These are phyloP conservation scores for Lasioglossum villosulum DNA, from an alignment of 2,888 invertebrate genomes.

Conservation along the genomic window DNA sequence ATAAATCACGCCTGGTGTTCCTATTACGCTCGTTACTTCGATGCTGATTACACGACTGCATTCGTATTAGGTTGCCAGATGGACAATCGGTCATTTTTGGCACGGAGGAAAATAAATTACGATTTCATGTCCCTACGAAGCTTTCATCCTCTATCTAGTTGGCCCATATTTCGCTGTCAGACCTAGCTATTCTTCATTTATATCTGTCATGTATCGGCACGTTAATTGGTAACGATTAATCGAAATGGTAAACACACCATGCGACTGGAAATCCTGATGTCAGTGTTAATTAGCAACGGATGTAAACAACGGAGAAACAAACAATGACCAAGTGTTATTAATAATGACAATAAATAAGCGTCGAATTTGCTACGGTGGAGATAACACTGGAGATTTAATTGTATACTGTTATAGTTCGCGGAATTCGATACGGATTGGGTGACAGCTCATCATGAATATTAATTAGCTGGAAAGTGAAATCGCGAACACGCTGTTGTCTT, in stretches of 20 bases:
- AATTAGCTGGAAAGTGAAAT: constrained; percentile 1
- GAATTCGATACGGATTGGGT: background rate
- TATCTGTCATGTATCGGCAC: background rate
- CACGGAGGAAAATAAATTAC: constrained; percentile 21
- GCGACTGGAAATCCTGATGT: background rate
- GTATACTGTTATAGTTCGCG: background rate
- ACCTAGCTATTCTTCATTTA: background rate
- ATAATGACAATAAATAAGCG: background rate
- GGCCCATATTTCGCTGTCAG: background rate
- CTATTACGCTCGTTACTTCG: constrained; percentile 3
- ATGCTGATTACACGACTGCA: constrained; percentile 34
- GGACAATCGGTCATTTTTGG: constrained; percentile 25
- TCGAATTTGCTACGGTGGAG: background rate
- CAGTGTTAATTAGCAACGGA: background rate
- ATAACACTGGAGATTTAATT: background rate
- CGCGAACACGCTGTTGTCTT: background rate
- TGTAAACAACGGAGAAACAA: background rate
- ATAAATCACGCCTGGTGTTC: constrained; percentile 37
- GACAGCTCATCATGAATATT: background rate
- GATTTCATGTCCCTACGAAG: constrained; percentile 29
- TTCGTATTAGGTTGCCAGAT: constrained; percentile 22
- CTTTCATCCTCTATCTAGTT: background rate
- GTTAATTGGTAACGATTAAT: background rate
- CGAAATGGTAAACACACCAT: background rate
- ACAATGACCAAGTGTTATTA: background rate